Evolutionary conservation across 2,113 vertebrate genomes (phyloP), one percentile per base, ranked within the genome.

Genomic region (Sminthopsis crassicaudata): DNA sequence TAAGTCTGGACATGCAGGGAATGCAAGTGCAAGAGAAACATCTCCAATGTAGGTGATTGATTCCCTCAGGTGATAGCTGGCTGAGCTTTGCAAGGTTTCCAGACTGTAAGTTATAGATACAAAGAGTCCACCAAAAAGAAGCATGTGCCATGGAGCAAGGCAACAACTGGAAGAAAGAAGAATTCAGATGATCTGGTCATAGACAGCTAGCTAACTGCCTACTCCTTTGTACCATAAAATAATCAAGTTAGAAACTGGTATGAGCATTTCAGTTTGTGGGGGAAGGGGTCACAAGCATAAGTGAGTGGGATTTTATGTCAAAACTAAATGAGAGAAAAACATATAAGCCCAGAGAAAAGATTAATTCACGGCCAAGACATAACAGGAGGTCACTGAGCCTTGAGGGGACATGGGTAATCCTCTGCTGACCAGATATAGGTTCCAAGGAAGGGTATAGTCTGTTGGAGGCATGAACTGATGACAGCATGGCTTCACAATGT

Each of bases 371-470:
- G 67, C 24, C 52, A 91, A 91, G 52, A 53, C 16, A 10, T 57
- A n/a, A 91, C 0, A 5, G 57, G 30, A 48, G 91, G 84, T 51
- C n/a, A 50, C 30, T 50, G 36, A 11, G 55, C 10, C 50, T 22
- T 0, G 7, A 94, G 46, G 89, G 30, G 92, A 53, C 27, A 89
- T 9, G 57, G 46, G 55, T 46, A 52, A 92, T 42, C 22, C 60
- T 23, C 50, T 94, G 91, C 52, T 52, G 46, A 94, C 48, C 93
- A 92, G 36, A 93, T 2, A 91, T 2, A 53, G 54, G 57, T n/a
- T 53, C 76, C 46, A 30, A 27, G 54, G 36, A 51, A 90, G 14
- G 26, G 26, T 0, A 76, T 42, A 48, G 11, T 25, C 46, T 48
- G 2, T 0, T 2, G 53, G 8, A 9, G 57, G 9, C 23, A 46